Conservation (phyloP, 2,888 invertebrate species). For the Flexamia atlantica region DNA sequence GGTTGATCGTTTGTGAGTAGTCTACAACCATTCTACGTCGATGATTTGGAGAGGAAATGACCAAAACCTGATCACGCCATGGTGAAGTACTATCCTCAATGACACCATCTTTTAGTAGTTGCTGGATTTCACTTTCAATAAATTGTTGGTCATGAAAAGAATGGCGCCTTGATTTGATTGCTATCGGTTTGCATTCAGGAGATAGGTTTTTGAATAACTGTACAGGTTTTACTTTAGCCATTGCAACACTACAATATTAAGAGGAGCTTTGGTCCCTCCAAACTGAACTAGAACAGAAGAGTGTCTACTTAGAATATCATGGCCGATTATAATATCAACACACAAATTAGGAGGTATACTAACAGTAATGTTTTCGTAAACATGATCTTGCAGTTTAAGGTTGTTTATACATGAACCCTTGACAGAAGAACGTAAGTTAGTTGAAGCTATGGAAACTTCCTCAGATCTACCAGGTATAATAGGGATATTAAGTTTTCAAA, state of each 20-base stretch:
- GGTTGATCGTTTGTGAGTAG: slow-evolving; percentile 1
- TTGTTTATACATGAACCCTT: neutral
- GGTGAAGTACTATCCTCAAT: neutral
- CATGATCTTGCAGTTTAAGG: neutral
- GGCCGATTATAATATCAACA: neutral
- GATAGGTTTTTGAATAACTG: neutral
- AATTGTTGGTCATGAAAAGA: neutral
- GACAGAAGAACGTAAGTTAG: neutral
- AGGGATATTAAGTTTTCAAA: neutral
- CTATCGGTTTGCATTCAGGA: neutral
- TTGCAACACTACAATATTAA: neutral
- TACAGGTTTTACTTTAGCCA: neutral
- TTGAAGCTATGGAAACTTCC: neutral
- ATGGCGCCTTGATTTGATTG: neutral
- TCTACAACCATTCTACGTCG: neutral
- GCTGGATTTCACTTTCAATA: neutral
- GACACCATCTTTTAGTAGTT: neutral
- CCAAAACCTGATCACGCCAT: slow-evolving; percentile 1
- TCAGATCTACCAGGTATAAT: neutral
- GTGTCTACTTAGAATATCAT: neutral
- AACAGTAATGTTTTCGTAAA: neutral
- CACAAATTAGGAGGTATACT: neutral
- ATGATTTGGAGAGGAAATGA: neutral
- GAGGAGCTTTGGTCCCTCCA: neutral
- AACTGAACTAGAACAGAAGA: neutral